Evolutionary conservation across 35 echinoderm and acorn worm genomes (phyloP), one percentile per base, ranked within the genome.

Genomic region (Nesometra sesokonis): DNA sequence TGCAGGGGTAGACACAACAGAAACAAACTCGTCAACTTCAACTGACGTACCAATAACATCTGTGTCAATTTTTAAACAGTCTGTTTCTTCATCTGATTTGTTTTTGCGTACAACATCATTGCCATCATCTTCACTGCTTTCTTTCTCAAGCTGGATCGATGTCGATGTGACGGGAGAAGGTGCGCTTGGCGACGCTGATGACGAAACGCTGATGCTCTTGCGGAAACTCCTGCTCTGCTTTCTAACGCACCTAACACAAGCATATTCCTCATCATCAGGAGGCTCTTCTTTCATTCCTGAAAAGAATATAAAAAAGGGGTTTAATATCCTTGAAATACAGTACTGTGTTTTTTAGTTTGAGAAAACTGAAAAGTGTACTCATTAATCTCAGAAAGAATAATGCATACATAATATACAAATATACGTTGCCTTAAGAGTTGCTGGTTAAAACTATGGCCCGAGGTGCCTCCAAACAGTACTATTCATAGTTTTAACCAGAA

Each of bases 281-380:
- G 92, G 90, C 52, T 99, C 89, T 31, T 91, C 78, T 15, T 90
- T 92, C 96, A 99, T 93, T 84, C 96, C 94, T 97, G 83, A 3
- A 78, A n/a, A n/a, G 77, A 38, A 36, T 34, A 37, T n/a, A 57
- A 38, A 38, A 57, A 87, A 82, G 82, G 13, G n/a, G 13, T 67
- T 67, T n/a, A 67, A 15, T 15, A 67, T 67, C 52, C 13, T 67
- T 67, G n/a, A 78, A 29, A 8, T 23, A 5, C 77, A 78, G 23
- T 8, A 5, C 23, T 8, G 5, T 5, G 23, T 8, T 8, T 8
- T 8, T 5, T 5, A 8, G 5, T 5, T 78, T 33, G 3, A 8
- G 5, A 5, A 8, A 78, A 8, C 23, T 29, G 9, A 4, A 78
- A 78, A 8, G 5, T 8, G 23, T 33, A 78, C 23, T n/a, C n/a